Percentiles rank a stretch among this genome's conserved stretches.
Conservation (phyloP, 2,888 invertebrate genomes). For the Nycteola revayana region DNA sequence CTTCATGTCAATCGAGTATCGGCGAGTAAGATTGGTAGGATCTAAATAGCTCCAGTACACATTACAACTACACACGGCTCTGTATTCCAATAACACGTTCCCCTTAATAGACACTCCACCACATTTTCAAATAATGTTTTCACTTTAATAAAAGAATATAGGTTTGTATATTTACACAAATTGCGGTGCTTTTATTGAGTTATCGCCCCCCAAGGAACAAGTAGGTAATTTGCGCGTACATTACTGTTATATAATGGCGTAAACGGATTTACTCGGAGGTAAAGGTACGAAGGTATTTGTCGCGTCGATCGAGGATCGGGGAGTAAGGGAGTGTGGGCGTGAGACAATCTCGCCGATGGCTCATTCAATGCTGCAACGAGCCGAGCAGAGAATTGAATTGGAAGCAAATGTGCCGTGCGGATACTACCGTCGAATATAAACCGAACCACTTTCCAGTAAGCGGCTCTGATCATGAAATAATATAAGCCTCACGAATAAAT, state of each 20-base stretch:
- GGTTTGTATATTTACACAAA: slow-evolving; percentile 16
- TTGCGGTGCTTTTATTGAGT: slow-evolving; percentile 30
- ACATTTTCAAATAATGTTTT: slow-evolving; percentile 14
- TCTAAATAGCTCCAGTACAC: slow-evolving; percentile 12
- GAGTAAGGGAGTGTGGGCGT: slow-evolving; percentile 6
- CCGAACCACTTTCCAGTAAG: slow-evolving; percentile 59
- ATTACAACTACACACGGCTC: background rate
- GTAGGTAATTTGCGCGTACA: slow-evolving; percentile 39
- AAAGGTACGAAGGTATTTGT: slow-evolving; percentile 41
- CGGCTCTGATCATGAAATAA: slow-evolving; percentile 52
- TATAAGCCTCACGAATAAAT: slow-evolving; percentile 41
- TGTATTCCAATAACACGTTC: no score
- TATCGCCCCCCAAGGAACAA: slow-evolving; percentile 30
- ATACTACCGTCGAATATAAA: slow-evolving; percentile 70
- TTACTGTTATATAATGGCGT: slow-evolving; percentile 37
- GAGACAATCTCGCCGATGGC: slow-evolving; percentile 73
- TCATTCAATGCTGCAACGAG: slow-evolving; percentile 75
- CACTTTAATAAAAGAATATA: slow-evolving; percentile 16
- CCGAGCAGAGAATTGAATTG: slow-evolving; percentile 76
- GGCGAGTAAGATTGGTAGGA: slow-evolving; percentile 5
- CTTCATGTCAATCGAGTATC: slow-evolving; percentile 16
- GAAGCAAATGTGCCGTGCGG: slow-evolving; percentile 75
- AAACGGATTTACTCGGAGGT: slow-evolving; percentile 42
- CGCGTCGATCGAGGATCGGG: slow-evolving; percentile 15
- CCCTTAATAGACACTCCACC: slow-evolving; percentile 2